Evolutionary conservation across 2,797 vertebrate species (phyloP).

Genomic region (Rachycentron canadum): DNA sequence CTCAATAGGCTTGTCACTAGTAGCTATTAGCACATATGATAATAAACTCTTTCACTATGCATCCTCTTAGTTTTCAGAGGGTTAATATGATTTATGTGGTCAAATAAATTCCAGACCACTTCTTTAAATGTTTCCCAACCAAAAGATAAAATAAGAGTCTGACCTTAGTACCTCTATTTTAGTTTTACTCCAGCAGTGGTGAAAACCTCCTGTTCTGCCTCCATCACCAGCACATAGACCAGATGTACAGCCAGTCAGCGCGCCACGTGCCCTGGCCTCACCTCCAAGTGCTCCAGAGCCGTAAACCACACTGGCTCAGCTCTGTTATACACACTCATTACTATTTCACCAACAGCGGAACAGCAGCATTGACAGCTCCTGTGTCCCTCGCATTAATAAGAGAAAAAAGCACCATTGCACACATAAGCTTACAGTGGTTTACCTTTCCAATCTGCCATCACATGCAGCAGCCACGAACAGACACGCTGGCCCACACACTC

Average conservation of each 20-base stretch:
- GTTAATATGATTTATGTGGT: background rate
- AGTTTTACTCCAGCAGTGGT: conserved; percentile 21
- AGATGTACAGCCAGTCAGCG: conserved; percentile 16
- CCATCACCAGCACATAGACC: conserved; percentile 32
- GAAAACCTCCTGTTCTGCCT: conserved; percentile 32
- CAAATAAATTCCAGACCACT: background rate
- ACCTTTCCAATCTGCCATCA: conserved; percentile 72
- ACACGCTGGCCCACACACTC: conserved; percentile 26
- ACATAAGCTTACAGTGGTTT: conserved; percentile 69
- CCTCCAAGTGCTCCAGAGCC: conserved; percentile 47
- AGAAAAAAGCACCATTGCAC: conserved; percentile 66
- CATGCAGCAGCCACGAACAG: conserved; percentile 34
- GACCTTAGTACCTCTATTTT: conserved; percentile 46
- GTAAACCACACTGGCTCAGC: conserved; percentile 80
- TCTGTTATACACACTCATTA: conserved; percentile 84
- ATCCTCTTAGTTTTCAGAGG: background rate
- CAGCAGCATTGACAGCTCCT: conserved; percentile 85
- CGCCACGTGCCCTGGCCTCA: conserved; percentile 36
- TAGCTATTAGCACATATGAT: background rate
- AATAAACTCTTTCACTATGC: background rate
- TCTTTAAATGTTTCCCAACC: conserved; percentile 13
- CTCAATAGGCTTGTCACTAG: background rate
- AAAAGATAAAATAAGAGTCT: conserved; percentile 26
- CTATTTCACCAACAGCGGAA: conserved; percentile 85
- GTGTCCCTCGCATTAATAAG: conserved; percentile 84